Percentiles rank a stretch among this genome's conserved stretches.
phyloP scores from a whole-genome alignment of 1,140 invertebrate species.

The Pseudomyrmex dendroicus region DNA sequence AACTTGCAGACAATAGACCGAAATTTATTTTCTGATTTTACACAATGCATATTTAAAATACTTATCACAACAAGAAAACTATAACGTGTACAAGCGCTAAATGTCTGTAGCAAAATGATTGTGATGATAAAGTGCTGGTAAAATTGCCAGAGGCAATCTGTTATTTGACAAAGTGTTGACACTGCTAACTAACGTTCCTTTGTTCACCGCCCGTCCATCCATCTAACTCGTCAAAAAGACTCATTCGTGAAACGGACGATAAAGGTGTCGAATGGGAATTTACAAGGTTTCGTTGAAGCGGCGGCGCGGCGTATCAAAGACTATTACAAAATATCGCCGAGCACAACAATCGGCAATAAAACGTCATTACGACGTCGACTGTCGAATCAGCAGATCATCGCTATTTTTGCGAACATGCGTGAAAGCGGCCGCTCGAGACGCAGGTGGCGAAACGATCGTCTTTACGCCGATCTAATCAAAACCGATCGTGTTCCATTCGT shows the following conservation, averaged over 20 bases:
- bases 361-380: constrained; percentile 51
- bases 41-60: too few species aligned
- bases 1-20: neutral
- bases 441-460: constrained; percentile 71
- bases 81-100: neutral
- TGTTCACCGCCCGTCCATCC: constrained; percentile 28
- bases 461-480: constrained; percentile 66
- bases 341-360: constrained; percentile 49
- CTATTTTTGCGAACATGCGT: constrained; percentile 61
- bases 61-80: neutral
- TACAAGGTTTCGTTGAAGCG: constrained; percentile 57
- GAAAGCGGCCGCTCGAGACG: constrained; percentile 62
- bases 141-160: constrained; percentile 33
- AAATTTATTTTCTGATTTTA: neutral
- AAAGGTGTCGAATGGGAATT: constrained; percentile 52
- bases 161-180: constrained; percentile 39
- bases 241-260: constrained; percentile 40
- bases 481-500: constrained; percentile 50
- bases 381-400: constrained; percentile 54
- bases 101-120: neutral
- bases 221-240: constrained; percentile 48
- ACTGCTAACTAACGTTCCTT: constrained; percentile 38
- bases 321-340: constrained; percentile 43
- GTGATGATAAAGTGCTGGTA: neutral
- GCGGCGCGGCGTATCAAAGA: constrained; percentile 17